These are phyloP conservation scores for Dreissena polymorpha DNA, from an alignment of 1,140 invertebrate genomes.

Conservation along the genomic window DNA sequence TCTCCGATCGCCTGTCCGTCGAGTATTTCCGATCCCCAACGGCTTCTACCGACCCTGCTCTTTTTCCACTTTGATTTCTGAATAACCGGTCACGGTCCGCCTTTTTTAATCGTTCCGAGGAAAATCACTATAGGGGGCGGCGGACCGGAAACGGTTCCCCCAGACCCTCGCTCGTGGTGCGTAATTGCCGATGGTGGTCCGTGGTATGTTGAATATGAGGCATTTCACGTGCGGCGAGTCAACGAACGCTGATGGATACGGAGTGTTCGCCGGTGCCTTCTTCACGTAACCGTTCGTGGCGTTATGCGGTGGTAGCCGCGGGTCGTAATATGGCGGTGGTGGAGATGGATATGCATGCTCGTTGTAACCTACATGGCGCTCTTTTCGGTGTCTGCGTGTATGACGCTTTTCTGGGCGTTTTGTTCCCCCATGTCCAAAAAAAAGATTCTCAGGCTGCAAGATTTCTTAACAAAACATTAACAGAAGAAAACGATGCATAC, in stretches of 20 bases:
- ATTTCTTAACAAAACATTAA: too few relatives aligned
- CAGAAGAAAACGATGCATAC: too few relatives aligned
- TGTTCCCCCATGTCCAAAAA: background rate
- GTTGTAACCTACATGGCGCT: background rate
- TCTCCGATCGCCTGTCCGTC: background rate
- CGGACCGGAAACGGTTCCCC: conserved; percentile 37
- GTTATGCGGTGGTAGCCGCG: background rate
- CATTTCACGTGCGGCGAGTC: background rate
- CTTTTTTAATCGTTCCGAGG: conserved; percentile 13
- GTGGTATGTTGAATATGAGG: conserved; percentile 40
- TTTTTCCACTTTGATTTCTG: conserved; percentile 23
- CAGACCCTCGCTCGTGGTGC: background rate
- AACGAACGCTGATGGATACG: background rate
- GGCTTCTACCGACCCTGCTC: background rate
- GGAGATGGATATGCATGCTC: background rate
- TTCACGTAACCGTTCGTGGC: conserved; percentile 19
- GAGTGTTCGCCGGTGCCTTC: background rate
- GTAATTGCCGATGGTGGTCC: conserved; percentile 26
- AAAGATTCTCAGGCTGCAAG: background rate
- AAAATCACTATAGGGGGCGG: conserved; percentile 39
- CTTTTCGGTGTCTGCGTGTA: background rate
- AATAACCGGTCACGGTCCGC: conserved; percentile 28
- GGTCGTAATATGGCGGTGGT: conserved; percentile 5
- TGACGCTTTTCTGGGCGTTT: background rate
- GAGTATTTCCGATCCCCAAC: background rate